Base-by-base conservation (phyloP, 2,888 invertebrate genomes). In the Himalopsyche anomala region DNA sequence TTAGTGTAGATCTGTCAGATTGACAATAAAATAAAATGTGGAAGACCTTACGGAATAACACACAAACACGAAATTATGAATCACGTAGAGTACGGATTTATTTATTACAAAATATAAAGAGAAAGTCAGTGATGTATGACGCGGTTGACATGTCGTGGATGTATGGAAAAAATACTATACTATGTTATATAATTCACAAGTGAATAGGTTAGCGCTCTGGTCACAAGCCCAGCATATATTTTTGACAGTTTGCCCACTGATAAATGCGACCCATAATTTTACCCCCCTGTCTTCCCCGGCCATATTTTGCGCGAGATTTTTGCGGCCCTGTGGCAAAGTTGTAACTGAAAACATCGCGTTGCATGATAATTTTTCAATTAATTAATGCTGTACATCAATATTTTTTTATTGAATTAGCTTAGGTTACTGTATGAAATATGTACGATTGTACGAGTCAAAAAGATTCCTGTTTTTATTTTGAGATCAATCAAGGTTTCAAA, bases 211-310 rank as follows among this genome's bases (percentile, higher is more conserved):
- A 82, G 82, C 79, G 85, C 74, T 82, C 2, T 28, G 81, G 81
- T 85, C 85, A 42, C 85, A 36, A 74, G 28, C 85, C 79, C 82
- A 80, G 85, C 85, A 85, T 82, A 85, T 85, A 85, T 85, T 85
- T 85, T 85, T 85, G 85, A 85, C 85, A 85, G 85, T 85, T 85
- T 15, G 69, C 62, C 54, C 85, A 74, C 62, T 85, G 85, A 85
- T 82, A 85, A 85, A 85, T 85, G 85, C 74, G 51, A 51, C 38
- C 82, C 82, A 85, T 85, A 85, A 85, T 85, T 85, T 85, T 82
- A 79, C 74, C 79, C 54, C 82, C 40, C 84, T 79, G 81, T 84
- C 81, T 84, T 84, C 42, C 62, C 51, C 51, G 40, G 81, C 42
- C 17, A 38, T 36, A 74, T 74, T 38, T 74, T 38, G 38, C 12